A percentile compares a stretch with the other conserved stretches of the same genome.
Evolutionary conservation across 2,797 vertebrate genomes (phyloP).

Genomic region (Heteromormyrus szaboi): DNA sequence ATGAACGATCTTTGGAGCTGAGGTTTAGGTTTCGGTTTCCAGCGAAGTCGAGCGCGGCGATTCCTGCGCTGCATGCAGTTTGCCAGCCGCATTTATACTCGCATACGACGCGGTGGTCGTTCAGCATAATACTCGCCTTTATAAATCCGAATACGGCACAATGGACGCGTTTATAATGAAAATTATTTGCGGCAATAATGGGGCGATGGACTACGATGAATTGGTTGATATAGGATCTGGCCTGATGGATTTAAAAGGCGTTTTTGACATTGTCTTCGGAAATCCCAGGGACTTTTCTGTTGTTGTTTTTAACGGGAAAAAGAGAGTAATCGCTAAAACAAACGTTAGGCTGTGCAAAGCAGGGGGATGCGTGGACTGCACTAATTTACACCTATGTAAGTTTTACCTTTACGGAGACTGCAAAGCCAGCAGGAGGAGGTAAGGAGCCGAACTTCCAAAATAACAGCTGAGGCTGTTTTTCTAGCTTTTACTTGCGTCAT

Average conservation of each 20-base stretch:
- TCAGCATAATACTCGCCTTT: neutral
- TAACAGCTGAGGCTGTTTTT: neutral
- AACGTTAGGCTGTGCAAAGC: conserved; percentile 30
- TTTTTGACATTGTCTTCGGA: conserved; percentile 15
- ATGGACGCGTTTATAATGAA: conserved; percentile 16
- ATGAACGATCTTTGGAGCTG: neutral
- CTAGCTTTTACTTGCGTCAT: neutral
- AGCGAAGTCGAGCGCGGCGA: neutral
- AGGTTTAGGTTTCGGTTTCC: conserved; percentile 20
- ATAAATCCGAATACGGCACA: conserved; percentile 9
- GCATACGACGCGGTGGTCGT: neutral
- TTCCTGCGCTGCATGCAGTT: no score
- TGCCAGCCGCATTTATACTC: neutral
- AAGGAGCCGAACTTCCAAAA: neutral
- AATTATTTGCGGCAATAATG: conserved; percentile 27
- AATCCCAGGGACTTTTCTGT: conserved; percentile 14
- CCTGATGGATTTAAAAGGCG: neutral
- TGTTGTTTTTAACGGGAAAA: neutral
- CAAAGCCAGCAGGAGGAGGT: conserved; percentile 11
- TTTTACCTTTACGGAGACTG: conserved; percentile 30
- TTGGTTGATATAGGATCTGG: conserved; percentile 25
- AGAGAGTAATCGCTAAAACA: conserved; percentile 23
- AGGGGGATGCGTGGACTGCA: conserved; percentile 7
- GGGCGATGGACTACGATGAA: conserved; percentile 26
- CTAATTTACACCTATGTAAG: conserved; percentile 34